Percentiles rank a stretch among this genome's conserved stretches.
These are phyloP conservation scores for Agrochola macilenta DNA, from an alignment of 2,888 invertebrate genomes.

Conservation along the genomic window DNA sequence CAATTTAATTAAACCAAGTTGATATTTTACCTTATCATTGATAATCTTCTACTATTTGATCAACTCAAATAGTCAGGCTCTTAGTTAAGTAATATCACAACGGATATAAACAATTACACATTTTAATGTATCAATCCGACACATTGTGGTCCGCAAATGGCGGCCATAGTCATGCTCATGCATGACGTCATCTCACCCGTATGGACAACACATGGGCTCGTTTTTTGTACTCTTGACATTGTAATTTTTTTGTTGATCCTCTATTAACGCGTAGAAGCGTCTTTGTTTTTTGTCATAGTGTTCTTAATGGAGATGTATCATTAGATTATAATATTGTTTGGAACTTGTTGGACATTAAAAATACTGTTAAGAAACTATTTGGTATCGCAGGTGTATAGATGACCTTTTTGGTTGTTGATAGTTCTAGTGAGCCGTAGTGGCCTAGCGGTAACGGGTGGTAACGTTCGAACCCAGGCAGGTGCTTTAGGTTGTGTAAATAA, in stretches of 20 bases:
- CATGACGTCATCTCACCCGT: slow-evolving; percentile 52
- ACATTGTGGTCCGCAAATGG: slow-evolving; percentile 46
- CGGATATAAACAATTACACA: slow-evolving; percentile 33
- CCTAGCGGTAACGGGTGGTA: too few species aligned
- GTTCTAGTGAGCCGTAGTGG: too few species aligned
- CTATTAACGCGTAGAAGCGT: slow-evolving; percentile 22
- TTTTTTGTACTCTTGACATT: slow-evolving; percentile 37
- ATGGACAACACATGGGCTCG: slow-evolving; percentile 49
- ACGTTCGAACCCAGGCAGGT: too few species aligned
- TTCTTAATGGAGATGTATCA: slow-evolving; percentile 1
- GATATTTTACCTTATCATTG: neutral
- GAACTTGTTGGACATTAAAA: neutral
- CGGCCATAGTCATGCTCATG: slow-evolving; percentile 3
- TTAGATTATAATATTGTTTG: neutral
- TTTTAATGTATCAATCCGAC: slow-evolving; percentile 25
- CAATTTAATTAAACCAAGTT: neutral
- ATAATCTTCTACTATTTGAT: neutral
- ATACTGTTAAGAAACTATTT: neutral
- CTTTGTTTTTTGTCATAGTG: slow-evolving; percentile 4
- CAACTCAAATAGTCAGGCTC: neutral
- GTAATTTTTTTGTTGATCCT: slow-evolving; percentile 34
- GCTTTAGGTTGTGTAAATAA: too few species aligned
- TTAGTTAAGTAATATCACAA: neutral
- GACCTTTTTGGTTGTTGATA: neutral
- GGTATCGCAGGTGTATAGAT: neutral